Evolutionary conservation across 2,888 invertebrate genomes (phyloP).

Genomic region (Hypercompe scribonia): DNA sequence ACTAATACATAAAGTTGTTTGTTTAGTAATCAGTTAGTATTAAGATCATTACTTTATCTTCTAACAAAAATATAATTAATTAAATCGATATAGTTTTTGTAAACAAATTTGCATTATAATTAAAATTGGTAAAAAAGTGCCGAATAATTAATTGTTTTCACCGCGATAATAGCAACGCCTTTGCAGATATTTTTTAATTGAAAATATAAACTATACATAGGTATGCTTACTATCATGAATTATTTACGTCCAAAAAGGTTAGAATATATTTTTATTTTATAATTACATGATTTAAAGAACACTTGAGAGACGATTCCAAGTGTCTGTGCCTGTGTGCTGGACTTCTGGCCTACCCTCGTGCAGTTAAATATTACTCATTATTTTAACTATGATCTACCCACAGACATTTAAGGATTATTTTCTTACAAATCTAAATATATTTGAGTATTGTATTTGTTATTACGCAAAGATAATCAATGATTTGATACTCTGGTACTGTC

Average conservation of each 20-base stretch:
- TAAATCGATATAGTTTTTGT: not conserved
- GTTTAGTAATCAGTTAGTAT: not conserved
- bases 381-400: not conserved
- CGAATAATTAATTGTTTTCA: not conserved
- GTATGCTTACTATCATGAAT: not conserved
- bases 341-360: not conserved
- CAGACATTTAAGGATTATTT: not conserved
- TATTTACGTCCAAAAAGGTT: not conserved
- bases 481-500: not conserved
- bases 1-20: not conserved
- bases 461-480: not conserved
- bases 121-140: not conserved
- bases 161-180: not conserved
- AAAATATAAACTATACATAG: not conserved
- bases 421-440: not conserved
- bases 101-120: not conserved
- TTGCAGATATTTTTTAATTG: not conserved
- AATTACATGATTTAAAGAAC: constrained; percentile 45
- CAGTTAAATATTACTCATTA: not conserved
- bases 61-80: not conserved
- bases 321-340: not conserved
- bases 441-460: not conserved
- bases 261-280: constrained; percentile 65
- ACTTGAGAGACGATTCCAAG: not conserved
- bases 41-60: not conserved